Conservation (phyloP, 2,797 vertebrate species). For the Loris lydekkerianus region DNA sequence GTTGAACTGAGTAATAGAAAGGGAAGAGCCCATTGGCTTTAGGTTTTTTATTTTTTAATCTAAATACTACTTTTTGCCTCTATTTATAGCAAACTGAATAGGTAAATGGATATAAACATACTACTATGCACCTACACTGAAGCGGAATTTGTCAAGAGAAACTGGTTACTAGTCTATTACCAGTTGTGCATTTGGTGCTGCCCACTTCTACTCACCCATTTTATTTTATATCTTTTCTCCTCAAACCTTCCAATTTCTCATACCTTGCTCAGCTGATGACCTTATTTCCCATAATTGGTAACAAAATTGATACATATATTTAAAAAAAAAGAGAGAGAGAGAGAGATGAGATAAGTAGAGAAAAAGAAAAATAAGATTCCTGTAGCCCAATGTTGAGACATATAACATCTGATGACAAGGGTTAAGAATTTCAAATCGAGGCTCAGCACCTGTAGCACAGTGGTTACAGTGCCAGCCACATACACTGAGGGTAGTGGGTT, state of each 20-base stretch:
- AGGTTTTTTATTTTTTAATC: not conserved
- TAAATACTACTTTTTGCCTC: not conserved
- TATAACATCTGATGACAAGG: not conserved
- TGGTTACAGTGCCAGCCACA: too few species aligned
- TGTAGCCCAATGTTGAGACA: not conserved
- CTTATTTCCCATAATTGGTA: not conserved
- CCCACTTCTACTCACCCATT: too few species aligned
- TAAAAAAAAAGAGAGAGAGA: too few species aligned
- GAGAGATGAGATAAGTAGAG: too few species aligned
- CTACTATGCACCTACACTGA: not conserved
- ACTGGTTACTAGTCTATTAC: not conserved
- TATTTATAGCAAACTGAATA: not conserved
- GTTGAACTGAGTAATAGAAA: not conserved
- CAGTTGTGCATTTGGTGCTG: not conserved
- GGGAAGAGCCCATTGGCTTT: not conserved
- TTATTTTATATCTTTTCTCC: too few species aligned
- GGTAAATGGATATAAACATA: not conserved
- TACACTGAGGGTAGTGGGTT: too few species aligned
- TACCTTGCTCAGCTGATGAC: not conserved
- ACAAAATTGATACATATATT: not conserved
- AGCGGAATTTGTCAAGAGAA: not conserved
- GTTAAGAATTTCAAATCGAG: constrained; percentile 3
- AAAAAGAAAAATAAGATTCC: not conserved
- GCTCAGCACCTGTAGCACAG: too few species aligned
- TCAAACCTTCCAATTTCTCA: not conserved